Conservation (phyloP, 2,113 vertebrate genomes). For the Hippolais icterina region DNA sequence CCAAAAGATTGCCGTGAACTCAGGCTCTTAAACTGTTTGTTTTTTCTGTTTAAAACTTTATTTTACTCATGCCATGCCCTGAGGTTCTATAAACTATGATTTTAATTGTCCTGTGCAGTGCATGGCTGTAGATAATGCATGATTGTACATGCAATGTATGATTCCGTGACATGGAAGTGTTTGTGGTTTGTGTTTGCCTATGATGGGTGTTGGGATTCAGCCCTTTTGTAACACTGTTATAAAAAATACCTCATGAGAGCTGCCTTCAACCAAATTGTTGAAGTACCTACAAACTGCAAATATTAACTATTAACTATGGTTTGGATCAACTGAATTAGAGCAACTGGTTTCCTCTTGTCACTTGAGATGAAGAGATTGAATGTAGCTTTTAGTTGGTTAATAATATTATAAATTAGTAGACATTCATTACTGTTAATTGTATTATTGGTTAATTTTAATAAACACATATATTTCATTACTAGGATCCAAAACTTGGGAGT, state of each 20-base stretch:
- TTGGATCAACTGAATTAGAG: not conserved
- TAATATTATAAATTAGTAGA: not conserved
- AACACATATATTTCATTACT: accelerated
- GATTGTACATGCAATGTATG: not conserved
- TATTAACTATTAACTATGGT: not conserved
- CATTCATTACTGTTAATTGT: not conserved
- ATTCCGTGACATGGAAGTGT: not conserved
- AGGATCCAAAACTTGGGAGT: not conserved
- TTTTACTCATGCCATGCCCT: not conserved
- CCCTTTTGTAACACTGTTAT: not conserved
- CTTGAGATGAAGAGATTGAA: not conserved
- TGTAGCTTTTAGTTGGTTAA: not conserved
- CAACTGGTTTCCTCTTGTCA: not conserved
- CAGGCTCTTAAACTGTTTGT: not conserved
- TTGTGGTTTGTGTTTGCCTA: not conserved
- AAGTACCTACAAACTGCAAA: not conserved
- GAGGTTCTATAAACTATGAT: slow-evolving; percentile 12
- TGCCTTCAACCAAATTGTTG: not conserved
- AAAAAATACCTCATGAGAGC: not conserved
- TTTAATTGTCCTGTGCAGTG: not conserved
- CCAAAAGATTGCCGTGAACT: not conserved
- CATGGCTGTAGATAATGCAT: slow-evolving; percentile 1
- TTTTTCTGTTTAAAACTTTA: slow-evolving; percentile 28
- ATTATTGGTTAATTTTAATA: not conserved
- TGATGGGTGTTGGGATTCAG: not conserved